These are phyloP conservation scores for Callipepla californica DNA, from an alignment of 2,113 vertebrate species.

Conservation along the genomic window DNA sequence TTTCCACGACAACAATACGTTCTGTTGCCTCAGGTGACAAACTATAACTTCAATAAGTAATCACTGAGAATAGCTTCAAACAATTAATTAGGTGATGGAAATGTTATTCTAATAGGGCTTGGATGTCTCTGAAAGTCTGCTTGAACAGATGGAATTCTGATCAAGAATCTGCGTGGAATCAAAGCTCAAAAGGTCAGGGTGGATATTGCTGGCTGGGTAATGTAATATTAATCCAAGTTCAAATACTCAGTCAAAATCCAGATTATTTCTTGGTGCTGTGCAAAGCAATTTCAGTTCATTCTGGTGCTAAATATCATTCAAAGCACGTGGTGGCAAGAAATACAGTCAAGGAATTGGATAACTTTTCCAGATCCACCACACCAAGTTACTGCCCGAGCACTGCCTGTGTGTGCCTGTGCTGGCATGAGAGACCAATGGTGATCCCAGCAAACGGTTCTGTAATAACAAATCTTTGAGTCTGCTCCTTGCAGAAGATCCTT, in stretches of 20 bases:
- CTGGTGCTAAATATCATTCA: not conserved
- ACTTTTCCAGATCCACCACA: not conserved
- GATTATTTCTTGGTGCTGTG: not conserved
- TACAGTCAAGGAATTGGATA: not conserved
- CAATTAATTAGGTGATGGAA: conserved; percentile 49
- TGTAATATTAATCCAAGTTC: not conserved
- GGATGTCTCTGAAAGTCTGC: not conserved
- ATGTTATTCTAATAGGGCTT: conserved; percentile 57
- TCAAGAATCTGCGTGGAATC: not conserved
- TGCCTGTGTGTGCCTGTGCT: not conserved
- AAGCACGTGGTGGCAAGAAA: not conserved
- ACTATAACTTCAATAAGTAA: conserved; percentile 62
- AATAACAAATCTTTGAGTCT: conserved; percentile 68
- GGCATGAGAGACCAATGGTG: not conserved
- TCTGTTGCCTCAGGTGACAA: conserved; percentile 59
- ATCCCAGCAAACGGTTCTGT: conserved; percentile 38
- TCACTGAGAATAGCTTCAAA: conserved; percentile 44
- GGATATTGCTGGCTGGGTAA: not conserved
- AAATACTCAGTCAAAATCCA: not conserved
- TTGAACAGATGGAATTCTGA: not conserved
- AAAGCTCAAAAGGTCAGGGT: conserved; percentile 8
- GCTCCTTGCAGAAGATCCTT: conserved; percentile 3
- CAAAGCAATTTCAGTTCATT: not conserved
- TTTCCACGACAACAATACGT: conserved; percentile 66
- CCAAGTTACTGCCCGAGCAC: fast-evolving